phyloP scores from a whole-genome alignment of 2,888 invertebrate genomes.

The Hypena proboscidalis region DNA sequence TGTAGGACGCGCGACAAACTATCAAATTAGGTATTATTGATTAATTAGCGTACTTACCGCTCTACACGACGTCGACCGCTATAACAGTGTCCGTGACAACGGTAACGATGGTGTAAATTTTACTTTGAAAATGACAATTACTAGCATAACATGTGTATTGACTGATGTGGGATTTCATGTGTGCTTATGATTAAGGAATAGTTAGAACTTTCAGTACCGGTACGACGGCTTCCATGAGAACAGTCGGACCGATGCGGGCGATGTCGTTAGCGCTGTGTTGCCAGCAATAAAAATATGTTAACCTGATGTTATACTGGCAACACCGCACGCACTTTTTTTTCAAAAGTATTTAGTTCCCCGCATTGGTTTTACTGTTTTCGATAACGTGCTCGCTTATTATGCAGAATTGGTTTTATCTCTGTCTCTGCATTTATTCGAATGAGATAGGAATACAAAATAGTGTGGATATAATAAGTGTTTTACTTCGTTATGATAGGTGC shows the following conservation, averaged over 20 bases:
- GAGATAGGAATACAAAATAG: slow-evolving; percentile 67
- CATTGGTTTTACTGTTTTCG: slow-evolving; percentile 35
- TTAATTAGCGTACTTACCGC: slow-evolving; percentile 51
- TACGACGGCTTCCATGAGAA: slow-evolving; percentile 45
- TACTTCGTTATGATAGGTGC: slow-evolving; percentile 44
- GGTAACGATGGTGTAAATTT: slow-evolving; percentile 74
- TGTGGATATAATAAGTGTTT: slow-evolving; percentile 51
- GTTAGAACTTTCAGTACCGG: slow-evolving; percentile 41
- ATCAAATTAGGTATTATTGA: slow-evolving; percentile 57
- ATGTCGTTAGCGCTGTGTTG: background rate
- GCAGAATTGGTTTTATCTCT: slow-evolving; percentile 63
- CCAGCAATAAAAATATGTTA: too few species aligned
- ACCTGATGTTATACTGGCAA: too few species aligned
- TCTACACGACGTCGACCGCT: slow-evolving; percentile 45
- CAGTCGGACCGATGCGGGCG: slow-evolving; percentile 30
- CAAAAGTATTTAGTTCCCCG: too few species aligned
- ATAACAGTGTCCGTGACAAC: slow-evolving; percentile 57
- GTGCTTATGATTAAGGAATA: slow-evolving; percentile 54
- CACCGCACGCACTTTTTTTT: too few species aligned
- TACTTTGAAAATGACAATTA: slow-evolving; percentile 73
- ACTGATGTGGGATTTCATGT: slow-evolving; percentile 53
- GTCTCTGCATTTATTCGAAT: slow-evolving; percentile 82
- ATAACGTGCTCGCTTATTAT: slow-evolving; percentile 54
- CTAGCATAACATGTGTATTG: slow-evolving; percentile 65
- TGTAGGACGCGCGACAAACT: slow-evolving; percentile 41